Evolutionary conservation across 2,888 invertebrate species (phyloP).

Genomic region (Habrosyne pyritoides): DNA sequence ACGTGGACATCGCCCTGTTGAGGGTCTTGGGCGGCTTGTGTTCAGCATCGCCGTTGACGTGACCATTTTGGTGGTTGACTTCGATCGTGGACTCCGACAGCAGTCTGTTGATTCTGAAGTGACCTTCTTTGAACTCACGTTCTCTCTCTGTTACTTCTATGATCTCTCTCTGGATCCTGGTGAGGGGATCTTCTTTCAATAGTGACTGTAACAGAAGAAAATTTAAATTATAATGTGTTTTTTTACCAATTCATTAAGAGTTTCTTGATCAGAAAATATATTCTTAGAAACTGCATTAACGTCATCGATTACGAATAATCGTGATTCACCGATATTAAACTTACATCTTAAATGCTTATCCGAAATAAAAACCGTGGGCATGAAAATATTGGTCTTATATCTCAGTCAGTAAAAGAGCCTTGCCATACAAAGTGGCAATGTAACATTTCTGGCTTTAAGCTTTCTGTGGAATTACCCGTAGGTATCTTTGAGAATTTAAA

Average conservation of each 20-base stretch:
- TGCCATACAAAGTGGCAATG: too few relatives aligned
- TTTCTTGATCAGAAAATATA: neutral
- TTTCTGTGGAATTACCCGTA: too few relatives aligned
- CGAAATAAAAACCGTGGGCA: neutral
- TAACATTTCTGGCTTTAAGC: too few relatives aligned
- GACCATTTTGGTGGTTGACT: slow-evolving; percentile 75
- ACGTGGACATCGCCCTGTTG: slow-evolving; percentile 74
- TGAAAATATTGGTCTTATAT: too few relatives aligned
- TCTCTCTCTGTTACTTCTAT: slow-evolving; percentile 93
- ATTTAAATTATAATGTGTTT: slow-evolving; percentile 7
- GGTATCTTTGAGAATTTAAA: too few relatives aligned
- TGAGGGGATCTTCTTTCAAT: slow-evolving; percentile 88
- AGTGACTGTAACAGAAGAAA: slow-evolving; percentile 72
- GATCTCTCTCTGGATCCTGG: slow-evolving; percentile 94
- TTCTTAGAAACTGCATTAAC: slow-evolving; percentile 1
- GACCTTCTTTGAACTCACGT: slow-evolving; percentile 88
- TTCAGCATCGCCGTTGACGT: slow-evolving; percentile 63
- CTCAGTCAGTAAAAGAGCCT: too few relatives aligned
- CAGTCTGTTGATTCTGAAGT: slow-evolving; percentile 73
- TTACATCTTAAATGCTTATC: neutral
- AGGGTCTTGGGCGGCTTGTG: slow-evolving; percentile 57
- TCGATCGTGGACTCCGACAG: slow-evolving; percentile 77
- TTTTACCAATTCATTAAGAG: neutral
- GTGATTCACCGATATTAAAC: neutral
- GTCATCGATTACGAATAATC: neutral